A percentile compares a stretch with the other conserved stretches of the same genome.
Evolutionary conservation across 2,888 invertebrate species (phyloP).

Genomic region (Caenorhabditis doughertyi): DNA sequence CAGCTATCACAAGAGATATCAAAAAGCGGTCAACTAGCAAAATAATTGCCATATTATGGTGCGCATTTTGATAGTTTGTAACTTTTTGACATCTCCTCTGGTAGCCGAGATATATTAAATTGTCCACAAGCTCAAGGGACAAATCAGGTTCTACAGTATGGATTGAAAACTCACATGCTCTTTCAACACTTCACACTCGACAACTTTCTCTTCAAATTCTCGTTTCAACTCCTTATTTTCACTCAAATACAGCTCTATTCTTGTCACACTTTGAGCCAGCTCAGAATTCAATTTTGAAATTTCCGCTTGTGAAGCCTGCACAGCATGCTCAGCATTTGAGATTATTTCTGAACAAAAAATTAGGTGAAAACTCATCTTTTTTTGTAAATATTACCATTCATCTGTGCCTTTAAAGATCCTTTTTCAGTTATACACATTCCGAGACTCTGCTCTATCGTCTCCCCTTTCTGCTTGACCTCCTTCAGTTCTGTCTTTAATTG

Average conservation of each 20-base stretch:
- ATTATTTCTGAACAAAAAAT: conserved; percentile 23
- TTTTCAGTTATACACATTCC: conserved; percentile 32
- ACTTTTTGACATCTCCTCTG: too few species aligned
- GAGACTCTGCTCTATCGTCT: conserved; percentile 37
- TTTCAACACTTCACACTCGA: conserved; percentile 53
- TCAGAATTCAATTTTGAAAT: conserved; percentile 47
- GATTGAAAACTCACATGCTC: conserved; percentile 29
- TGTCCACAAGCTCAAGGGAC: too few species aligned
- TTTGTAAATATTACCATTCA: conserved; percentile 14
- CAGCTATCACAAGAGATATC: too few species aligned
- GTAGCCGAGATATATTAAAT: too few species aligned
- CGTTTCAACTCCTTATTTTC: conserved; percentile 55
- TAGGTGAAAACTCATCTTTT: too few species aligned
- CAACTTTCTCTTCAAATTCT: conserved; percentile 43
- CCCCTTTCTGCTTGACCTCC: conserved; percentile 27
- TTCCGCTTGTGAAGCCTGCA: conserved; percentile 17
- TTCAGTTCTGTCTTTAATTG: conserved; percentile 49
- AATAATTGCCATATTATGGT: too few species aligned
- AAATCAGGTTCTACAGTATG: too few species aligned
- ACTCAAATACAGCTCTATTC: conserved; percentile 49
- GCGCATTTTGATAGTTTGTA: too few species aligned
- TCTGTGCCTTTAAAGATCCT: neutral
- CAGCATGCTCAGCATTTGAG: conserved; percentile 12
- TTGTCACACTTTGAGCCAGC: conserved; percentile 45
- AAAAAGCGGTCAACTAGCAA: too few species aligned